Conservation (phyloP, 2,888 invertebrate genomes). For the Ormyrus nitidulus region DNA sequence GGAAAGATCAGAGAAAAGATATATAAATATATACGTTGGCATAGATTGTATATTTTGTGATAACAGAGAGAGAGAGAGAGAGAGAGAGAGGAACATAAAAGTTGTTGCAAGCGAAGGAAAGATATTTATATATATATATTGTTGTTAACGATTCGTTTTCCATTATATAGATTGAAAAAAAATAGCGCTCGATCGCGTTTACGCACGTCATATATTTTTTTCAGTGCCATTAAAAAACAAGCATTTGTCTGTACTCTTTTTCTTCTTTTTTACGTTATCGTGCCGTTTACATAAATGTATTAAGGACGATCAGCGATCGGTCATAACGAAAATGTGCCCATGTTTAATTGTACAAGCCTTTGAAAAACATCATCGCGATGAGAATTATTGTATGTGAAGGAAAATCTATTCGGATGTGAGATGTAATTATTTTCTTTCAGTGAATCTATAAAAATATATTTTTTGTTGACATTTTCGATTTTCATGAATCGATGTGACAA, state of each 20-base stretch:
- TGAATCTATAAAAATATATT: constrained; percentile 17
- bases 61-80: constrained; percentile 60
- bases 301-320: constrained; percentile 10
- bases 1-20: constrained; percentile 57
- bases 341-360: constrained; percentile 29
- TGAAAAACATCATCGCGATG: constrained; percentile 26
- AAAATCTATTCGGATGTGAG: constrained; percentile 25
- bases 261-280: constrained; percentile 46
- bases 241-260: constrained; percentile 16
- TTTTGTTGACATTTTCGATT: constrained; percentile 45
- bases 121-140: constrained; percentile 45
- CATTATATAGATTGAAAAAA: constrained; percentile 34
- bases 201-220: constrained; percentile 51
- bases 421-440: constrained; percentile 33
- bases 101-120: constrained; percentile 34
- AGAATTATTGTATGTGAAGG: neutral
- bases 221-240: constrained; percentile 54
- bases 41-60: constrained; percentile 73
- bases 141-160: constrained; percentile 38
- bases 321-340: constrained; percentile 41
- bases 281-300: constrained; percentile 20
- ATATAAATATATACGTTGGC: constrained; percentile 64
- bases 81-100: constrained; percentile 39
- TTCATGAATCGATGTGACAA: constrained; percentile 65
- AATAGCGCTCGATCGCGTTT: constrained; percentile 33